These are phyloP conservation scores for Phoebastria nigripes DNA, from an alignment of 2,797 vertebrate genomes.

Conservation along the genomic window DNA sequence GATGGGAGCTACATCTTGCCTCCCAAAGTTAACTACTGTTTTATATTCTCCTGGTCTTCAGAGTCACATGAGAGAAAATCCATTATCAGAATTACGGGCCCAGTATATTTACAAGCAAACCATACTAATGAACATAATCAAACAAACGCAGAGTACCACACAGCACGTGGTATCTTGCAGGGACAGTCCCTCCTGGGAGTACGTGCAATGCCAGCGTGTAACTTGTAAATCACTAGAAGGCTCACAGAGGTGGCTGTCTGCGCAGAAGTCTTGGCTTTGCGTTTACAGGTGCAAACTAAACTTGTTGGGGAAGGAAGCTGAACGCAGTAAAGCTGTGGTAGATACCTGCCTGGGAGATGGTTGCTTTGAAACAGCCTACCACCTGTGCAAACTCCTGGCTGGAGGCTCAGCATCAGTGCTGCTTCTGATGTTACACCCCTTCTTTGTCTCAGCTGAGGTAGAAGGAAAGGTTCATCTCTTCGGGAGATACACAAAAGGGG, in stretches of 20 bases:
- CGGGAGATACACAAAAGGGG: neutral
- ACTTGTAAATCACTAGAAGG: neutral
- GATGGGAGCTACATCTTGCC: neutral
- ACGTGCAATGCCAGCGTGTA: accelerated
- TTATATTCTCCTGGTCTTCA: neutral
- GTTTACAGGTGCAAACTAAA: too few species aligned
- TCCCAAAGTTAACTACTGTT: constrained; percentile 6
- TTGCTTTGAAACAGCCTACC: neutral
- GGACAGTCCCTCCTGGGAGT: neutral
- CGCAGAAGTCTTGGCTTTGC: neutral
- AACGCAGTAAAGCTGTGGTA: neutral
- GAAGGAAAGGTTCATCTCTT: neutral
- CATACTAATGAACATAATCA: too few species aligned
- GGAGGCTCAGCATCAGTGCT: neutral
- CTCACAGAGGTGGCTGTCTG: neutral
- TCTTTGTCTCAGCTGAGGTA: neutral
- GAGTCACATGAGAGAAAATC: neutral
- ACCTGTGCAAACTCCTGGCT: neutral
- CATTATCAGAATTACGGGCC: constrained; percentile 39
- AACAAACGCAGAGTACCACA: neutral
- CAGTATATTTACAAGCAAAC: neutral
- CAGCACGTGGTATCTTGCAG: neutral
- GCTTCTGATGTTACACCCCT: neutral
- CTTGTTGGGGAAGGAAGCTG: neutral
- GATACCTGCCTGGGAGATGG: neutral